A percentile compares a stretch with the other conserved stretches of the same genome.
Conservation (phyloP, 2,797 vertebrate species). For the Phataginus tricuspis region DNA sequence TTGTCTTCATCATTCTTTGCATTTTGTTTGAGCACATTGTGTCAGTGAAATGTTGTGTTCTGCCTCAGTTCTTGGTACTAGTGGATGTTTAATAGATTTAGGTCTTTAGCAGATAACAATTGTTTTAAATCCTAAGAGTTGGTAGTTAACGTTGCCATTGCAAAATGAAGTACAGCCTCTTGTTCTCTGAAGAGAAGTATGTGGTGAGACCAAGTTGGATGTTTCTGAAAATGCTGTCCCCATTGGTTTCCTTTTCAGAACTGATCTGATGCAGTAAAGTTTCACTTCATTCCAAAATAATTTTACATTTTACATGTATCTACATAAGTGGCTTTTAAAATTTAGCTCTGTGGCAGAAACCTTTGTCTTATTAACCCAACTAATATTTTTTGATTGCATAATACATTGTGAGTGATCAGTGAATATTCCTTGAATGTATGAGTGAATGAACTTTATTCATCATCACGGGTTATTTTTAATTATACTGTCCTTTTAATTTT, state of each 20-base stretch:
- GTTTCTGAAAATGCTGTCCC: background rate
- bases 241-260: background rate
- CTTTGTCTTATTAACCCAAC: background rate
- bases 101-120: background rate
- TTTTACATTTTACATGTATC: background rate
- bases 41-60: background rate
- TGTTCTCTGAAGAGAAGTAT: background rate
- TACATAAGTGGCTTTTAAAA: too few relatives aligned
- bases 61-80: background rate
- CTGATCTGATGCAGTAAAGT: background rate
- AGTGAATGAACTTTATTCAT: background rate
- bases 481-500: background rate
- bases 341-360: background rate
- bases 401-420: background rate
- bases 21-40: background rate
- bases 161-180: background rate
- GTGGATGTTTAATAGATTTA: background rate
- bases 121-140: background rate
- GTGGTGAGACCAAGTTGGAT: background rate
- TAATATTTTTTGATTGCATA: background rate
- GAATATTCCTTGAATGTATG: background rate
- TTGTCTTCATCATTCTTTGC: background rate
- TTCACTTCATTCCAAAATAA: background rate
- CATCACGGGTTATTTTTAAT: background rate
- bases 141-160: background rate